Evolutionary conservation across 2,888 invertebrate genomes (phyloP).

Genomic region (Ceramica pisi): DNA sequence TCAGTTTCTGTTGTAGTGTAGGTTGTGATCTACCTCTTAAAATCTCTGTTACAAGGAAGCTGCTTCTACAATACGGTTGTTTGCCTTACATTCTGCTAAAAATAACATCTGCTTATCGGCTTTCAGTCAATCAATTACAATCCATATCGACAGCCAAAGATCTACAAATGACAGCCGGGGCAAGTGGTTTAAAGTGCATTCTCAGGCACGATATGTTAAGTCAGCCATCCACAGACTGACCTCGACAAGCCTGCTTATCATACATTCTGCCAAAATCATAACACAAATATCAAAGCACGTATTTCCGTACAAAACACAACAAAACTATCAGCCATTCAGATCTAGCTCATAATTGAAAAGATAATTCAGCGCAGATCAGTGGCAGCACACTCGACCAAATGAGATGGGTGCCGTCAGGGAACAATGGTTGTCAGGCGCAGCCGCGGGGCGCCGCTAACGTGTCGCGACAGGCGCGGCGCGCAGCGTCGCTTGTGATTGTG

Average conservation of each 20-base stretch:
- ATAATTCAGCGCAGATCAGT: constrained; percentile 52
- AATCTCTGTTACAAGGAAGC: neutral
- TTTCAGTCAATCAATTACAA: too few relatives aligned
- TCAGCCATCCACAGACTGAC: too few relatives aligned
- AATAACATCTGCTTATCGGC: too few relatives aligned
- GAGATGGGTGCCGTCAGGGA: constrained; percentile 49
- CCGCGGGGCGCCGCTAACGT: constrained; percentile 46
- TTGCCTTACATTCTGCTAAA: neutral
- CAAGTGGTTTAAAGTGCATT: too few relatives aligned
- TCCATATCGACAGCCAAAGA: too few relatives aligned
- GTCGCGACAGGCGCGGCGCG: constrained; percentile 32
- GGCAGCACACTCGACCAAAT: constrained; percentile 51
- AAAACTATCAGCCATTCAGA: constrained; percentile 46
- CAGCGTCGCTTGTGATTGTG: constrained; percentile 32
- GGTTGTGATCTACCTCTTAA: too few relatives aligned
- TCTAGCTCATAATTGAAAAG: constrained; percentile 54
- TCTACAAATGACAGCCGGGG: too few relatives aligned
- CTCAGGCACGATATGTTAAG: too few relatives aligned
- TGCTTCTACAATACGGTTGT: neutral
- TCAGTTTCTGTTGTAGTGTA: too few relatives aligned
- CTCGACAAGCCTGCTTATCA: too few relatives aligned
- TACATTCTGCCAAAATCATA: neutral
- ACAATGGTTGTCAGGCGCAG: constrained; percentile 66
- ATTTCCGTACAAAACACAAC: constrained; percentile 10
- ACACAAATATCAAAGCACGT: neutral